Evolutionary conservation across 1,140 invertebrate genomes (phyloP), one percentile per base, ranked within the genome.

Genomic region (Oncopodura yosiiana): DNA sequence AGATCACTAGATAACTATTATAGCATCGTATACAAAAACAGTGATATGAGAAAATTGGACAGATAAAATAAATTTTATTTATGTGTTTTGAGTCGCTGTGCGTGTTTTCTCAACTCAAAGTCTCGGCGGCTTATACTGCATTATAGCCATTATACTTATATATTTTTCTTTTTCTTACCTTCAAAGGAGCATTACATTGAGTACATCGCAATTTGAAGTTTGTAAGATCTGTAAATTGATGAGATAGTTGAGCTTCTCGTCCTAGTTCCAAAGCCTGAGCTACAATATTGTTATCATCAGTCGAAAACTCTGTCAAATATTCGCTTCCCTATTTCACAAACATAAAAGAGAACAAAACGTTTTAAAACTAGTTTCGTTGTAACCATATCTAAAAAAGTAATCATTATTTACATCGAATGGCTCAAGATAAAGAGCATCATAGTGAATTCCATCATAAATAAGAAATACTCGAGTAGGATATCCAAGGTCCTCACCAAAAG

Each of bases 401-500:
- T 51, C 2, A 38, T 30, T 18, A 65, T 67, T 70, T 70, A 80
- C 79, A 60, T 77, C 74, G 37, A 49, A 74, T 0, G 80, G 78
- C 73, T 95, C 90, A 68, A 93, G 75, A 67, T 90, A 86, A 1
- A 97, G 70, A 1, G 91, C 87, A 73, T 97, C 94, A 69, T 96
- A 96, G 73, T 96, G 93, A 54, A 95, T 89, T 19, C 93, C 93
- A 74, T 96, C 91, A 70, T 95, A 97, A 42, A 96, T 77, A 2
- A 97, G 74, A 67, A 95, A 87, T 11, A 93, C 86, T 67, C 92
- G 72, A 42, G 86, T 74, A 18, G 79, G 72, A 67, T 91, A 95
- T 65, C 84, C 79, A 66, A 86, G 81, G 73, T 94, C 89, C 71
- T 96, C 92, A 4, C 93, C 93, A 74, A 96, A 96, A 65, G 86